These are phyloP conservation scores for Drosophila cardini DNA, from an alignment of 1,140 invertebrate species.

Conservation along the genomic window DNA sequence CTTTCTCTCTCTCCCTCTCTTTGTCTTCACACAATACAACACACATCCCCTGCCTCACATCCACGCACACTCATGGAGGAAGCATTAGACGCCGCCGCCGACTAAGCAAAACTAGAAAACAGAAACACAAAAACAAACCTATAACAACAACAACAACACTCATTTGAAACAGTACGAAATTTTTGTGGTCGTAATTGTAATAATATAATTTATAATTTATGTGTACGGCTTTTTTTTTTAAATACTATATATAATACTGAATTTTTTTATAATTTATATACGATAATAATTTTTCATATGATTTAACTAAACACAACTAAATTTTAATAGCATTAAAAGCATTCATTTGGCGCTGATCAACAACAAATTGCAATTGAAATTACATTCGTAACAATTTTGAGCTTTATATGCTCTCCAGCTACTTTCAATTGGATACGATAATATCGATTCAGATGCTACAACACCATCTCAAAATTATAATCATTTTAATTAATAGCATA, in stretches of 20 bases:
- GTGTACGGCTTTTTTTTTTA: conserved; percentile 76
- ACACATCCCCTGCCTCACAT: conserved; percentile 21
- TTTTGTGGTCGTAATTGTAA: conserved; percentile 82
- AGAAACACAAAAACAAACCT: conserved; percentile 48
- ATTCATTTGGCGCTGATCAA: conserved; percentile 35
- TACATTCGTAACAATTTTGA: conserved; percentile 5
- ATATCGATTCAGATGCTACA: conserved; percentile 30
- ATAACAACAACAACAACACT: conserved; percentile 52
- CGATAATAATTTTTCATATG: conserved; percentile 78
- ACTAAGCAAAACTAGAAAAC: conserved; percentile 38
- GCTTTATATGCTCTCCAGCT: not conserved
- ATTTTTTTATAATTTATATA: conserved; percentile 83
- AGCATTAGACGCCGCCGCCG: conserved; percentile 25
- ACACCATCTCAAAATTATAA: conserved; percentile 80
- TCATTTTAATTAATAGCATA: conserved; percentile 78
- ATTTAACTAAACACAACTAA: conserved; percentile 57
- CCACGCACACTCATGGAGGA: conserved; percentile 37
- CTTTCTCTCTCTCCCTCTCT: conserved; percentile 35
- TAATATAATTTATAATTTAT: conserved; percentile 84
- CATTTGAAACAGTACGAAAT: conserved; percentile 75
- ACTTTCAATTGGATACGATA: conserved; percentile 19
- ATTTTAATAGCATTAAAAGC: conserved; percentile 52
- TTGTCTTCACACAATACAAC: conserved; percentile 21
- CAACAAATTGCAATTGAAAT: conserved; percentile 20
- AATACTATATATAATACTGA: conserved; percentile 79